These are phyloP conservation scores for Acrossocheilus fasciatus DNA, from an alignment of 2,797 vertebrate genomes.

Conservation along the genomic window DNA sequence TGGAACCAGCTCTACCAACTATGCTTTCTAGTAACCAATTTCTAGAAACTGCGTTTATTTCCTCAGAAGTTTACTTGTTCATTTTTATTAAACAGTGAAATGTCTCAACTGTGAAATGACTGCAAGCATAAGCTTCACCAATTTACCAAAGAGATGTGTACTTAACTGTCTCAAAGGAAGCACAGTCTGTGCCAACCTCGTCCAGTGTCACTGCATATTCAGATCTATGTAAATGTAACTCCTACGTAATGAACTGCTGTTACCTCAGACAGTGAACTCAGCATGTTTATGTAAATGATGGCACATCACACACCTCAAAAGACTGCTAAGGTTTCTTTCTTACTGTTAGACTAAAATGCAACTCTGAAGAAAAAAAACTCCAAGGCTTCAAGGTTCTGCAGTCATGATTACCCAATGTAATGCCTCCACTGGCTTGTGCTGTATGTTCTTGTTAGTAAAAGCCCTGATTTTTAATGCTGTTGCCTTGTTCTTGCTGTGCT, in stretches of 20 bases:
- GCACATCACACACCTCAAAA: slow-evolving; percentile 57
- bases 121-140: neutral
- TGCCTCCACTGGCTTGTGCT: slow-evolving; percentile 19
- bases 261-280: slow-evolving; percentile 66
- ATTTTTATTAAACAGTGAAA: slow-evolving; percentile 26
- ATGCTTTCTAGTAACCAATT: neutral
- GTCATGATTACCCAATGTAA: slow-evolving; percentile 32
- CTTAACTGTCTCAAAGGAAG: slow-evolving; percentile 57
- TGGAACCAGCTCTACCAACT: neutral
- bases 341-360: slow-evolving; percentile 36
- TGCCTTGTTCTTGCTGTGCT: slow-evolving; percentile 1
- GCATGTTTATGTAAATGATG: slow-evolving; percentile 75
- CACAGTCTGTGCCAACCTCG: slow-evolving; percentile 53
- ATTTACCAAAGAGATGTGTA: slow-evolving; percentile 39
- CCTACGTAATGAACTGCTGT: slow-evolving; percentile 68
- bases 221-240: slow-evolving; percentile 75
- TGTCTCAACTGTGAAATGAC: neutral
- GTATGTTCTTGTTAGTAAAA: slow-evolving; percentile 50
- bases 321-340: slow-evolving; percentile 59
- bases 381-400: slow-evolving; percentile 26
- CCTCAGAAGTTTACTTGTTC: neutral
- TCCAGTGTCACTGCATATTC: slow-evolving; percentile 69
- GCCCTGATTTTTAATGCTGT: slow-evolving; percentile 40
- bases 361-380: slow-evolving; percentile 30
- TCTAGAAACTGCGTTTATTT: neutral